Evolutionary conservation across 1,140 invertebrate genomes (phyloP), one percentile per base, ranked within the genome.

Genomic region (Drosophila takahashii): DNA sequence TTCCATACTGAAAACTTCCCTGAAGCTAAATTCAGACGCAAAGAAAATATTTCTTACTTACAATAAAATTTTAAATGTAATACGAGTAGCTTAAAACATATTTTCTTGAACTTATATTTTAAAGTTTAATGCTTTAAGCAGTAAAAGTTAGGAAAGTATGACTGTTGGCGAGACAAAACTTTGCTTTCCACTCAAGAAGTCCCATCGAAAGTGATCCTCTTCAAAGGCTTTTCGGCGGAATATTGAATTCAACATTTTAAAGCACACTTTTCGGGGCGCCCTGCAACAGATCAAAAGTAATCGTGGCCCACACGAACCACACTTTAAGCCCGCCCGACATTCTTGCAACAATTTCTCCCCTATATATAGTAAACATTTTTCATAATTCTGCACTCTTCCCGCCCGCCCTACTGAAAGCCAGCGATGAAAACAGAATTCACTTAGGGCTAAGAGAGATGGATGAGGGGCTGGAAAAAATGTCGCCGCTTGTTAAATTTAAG

Each of bases 401-500:
- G 62, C 41, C 66, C 22, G 22, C 22, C 9, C 29, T 0, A 8
- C 8, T 9, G 48, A 59, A 44, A 41, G 18, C 8, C 34, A 39
- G 36, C 32, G 36, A 45, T 11, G 22, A 64, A 65, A 45, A 44
- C 60, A 65, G 45, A 87, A 86, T 85, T 85, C 81, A 85, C 81
- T 85, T 80, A 76, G 65, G 56, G 48, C 61, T 27, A 56, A 84
- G 69, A 66, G 64, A 56, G 81, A 67, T 75, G 51, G 47, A 52
- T 79, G 29, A 45, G 39, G 41, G 39, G 54, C 65, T 67, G 58
- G 37, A 44, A 72, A 42, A 67, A 79, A 70, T 84, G 80, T 83
- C 67, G 60, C 67, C 57, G 81, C 81, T 81, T 77, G 62, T 77
- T 77, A 76, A 67, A 61, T 71, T 66, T 75, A 53, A 86, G 75